These are phyloP conservation scores for Hecatera dysodea DNA, from an alignment of 2,888 invertebrate species.

Conservation along the genomic window DNA sequence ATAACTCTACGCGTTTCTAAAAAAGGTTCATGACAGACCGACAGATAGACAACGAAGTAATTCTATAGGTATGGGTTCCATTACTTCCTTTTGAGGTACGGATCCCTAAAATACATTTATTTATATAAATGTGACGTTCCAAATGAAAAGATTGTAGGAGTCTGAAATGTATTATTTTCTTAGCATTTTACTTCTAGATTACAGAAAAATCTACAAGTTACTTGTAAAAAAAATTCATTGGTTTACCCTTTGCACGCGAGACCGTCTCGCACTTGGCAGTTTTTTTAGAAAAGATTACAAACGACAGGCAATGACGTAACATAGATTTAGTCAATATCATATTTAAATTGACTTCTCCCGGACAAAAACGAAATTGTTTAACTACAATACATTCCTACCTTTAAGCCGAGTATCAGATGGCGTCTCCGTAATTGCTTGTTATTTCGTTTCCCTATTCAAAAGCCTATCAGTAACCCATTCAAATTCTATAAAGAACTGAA, in stretches of 20 bases:
- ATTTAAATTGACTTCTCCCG: not conserved
- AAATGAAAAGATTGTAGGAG: no score
- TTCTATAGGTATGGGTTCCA: no score
- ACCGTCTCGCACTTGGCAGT: not conserved
- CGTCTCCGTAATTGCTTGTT: slow-evolving; percentile 56
- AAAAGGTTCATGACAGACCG: no score
- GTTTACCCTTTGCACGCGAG: not conserved
- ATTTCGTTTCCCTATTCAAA: slow-evolving; percentile 37
- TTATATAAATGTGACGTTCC: no score
- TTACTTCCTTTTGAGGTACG: no score
- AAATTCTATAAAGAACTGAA: slow-evolving; percentile 50
- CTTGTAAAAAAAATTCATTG: not conserved
- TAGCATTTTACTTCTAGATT: no score
- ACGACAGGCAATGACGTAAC: no score
- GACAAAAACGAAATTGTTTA: slow-evolving; percentile 8
- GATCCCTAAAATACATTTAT: no score
- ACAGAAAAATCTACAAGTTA: no score
- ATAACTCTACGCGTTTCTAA: no score
- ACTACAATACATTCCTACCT: not conserved
- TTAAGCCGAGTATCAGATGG: slow-evolving; percentile 36
- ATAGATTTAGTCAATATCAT: not conserved
- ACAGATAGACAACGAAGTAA: no score
- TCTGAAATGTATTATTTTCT: no score
- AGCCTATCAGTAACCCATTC: slow-evolving; percentile 53
- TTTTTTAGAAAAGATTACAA: not conserved